Conservation (phyloP, 2,888 invertebrate species). For the Macaria notata region DNA sequence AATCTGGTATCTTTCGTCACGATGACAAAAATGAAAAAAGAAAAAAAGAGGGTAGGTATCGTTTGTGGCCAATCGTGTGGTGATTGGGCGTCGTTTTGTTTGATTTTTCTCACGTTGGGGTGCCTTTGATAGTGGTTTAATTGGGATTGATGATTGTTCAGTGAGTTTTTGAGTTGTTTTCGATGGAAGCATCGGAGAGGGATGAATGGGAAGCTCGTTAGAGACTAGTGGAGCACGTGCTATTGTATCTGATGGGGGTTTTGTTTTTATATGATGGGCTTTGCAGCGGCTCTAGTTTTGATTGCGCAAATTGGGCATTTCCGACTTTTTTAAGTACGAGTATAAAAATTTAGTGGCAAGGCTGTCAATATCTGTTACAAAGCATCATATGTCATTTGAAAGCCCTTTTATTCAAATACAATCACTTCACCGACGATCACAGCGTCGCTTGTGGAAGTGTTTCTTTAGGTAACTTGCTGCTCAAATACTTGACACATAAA, state of each 20-base stretch:
- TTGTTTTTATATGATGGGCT: constrained; percentile 8
- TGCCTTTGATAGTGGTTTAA: constrained; percentile 62
- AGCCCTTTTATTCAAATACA: too few species aligned
- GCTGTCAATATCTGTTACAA: too few species aligned
- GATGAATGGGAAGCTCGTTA: constrained; percentile 35
- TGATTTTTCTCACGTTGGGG: constrained; percentile 74
- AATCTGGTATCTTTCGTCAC: constrained; percentile 64
- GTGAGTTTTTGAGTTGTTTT: constrained; percentile 43
- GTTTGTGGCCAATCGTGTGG: constrained; percentile 60
- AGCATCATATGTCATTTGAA: too few species aligned
- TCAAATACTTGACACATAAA: too few species aligned
- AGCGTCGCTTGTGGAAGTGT: too few species aligned
- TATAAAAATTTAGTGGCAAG: too few species aligned
- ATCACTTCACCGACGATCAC: too few species aligned
- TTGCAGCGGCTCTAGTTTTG: too few species aligned
- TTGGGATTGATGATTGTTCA: constrained; percentile 75
- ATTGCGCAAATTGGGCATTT: too few species aligned
- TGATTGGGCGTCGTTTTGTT: constrained; percentile 66
- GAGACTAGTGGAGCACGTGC: constrained; percentile 18
- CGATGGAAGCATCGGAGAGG: constrained; percentile 42
- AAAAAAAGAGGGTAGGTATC: constrained; percentile 34
- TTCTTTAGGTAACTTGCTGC: too few species aligned
- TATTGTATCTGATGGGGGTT: constrained; percentile 10
- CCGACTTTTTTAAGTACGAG: too few species aligned
- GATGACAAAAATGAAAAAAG: constrained; percentile 63